Evolutionary conservation across 2,888 invertebrate genomes (phyloP), one percentile per base, ranked within the genome.

Genomic region (Lithophane semibrunnea): DNA sequence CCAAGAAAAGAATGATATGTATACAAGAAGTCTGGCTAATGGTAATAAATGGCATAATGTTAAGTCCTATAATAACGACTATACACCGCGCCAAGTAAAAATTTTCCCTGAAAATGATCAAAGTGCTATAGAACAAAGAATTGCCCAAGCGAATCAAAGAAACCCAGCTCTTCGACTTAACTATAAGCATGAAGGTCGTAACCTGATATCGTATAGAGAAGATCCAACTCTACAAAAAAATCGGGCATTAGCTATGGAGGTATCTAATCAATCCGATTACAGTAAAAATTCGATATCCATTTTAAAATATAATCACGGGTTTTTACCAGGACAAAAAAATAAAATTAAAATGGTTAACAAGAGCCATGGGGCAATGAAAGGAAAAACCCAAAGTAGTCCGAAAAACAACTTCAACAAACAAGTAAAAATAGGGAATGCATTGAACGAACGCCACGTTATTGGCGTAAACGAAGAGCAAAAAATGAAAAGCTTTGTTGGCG

Each of bases 41-140:
- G 90, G 84, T 52, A 94, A 95, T 83, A 95, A 95, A 86, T 96
- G 96, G 96, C 95, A 95, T 82, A 95, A 95, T 83, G 92, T 95
- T 2, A 95, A 94, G 86, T 92, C 94, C 7, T 95, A 94, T 75
- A 95, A 83, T 83, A 95, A 95, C 78, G 93, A 94, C 75, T 94
- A 93, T 68, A 94, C 94, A 37, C 95, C 95, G 3, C 90, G 94
- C 16, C 90, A 91, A 68, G 90, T 95, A 29, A 92, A 92, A 81
- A 77, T 93, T 80, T 89, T 92, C 60, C 84, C 89, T 47, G 88
- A 88, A 3, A 72, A 82, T 61, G 88, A 75, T 24, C 83, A 89
- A 74, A 85, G 66, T 63, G 77, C 80, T 58, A 82, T 88, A 3
- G 86, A 92, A 7, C 85, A 87, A 77, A 91, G 90, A 77, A 87